phyloP scores from a whole-genome alignment of 2,888 invertebrate genomes.

The Sarcophaga rosellei region DNA sequence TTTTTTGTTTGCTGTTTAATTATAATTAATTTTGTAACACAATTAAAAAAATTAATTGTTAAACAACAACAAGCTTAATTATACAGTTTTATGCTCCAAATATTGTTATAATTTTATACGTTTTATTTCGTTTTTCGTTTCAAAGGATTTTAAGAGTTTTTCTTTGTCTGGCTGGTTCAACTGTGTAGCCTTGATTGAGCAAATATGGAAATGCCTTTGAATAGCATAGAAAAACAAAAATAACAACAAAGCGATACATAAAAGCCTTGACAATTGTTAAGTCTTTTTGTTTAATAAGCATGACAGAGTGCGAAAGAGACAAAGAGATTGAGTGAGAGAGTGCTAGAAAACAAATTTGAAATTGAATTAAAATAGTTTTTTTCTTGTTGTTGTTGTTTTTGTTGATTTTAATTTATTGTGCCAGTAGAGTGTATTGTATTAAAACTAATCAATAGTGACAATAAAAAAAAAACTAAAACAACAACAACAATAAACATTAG shows the following conservation, averaged over 20 bases:
- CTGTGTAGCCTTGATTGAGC: neutral
- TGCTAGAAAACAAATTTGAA: neutral
- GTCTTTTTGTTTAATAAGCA: slow-evolving; percentile 13
- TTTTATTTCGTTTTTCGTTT: neutral
- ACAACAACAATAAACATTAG: slow-evolving; percentile 9
- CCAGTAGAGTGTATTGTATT: neutral
- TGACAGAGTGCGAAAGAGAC: neutral
- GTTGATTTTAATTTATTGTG: slow-evolving; percentile 12
- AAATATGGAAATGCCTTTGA: neutral
- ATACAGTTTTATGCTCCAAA: slow-evolving; percentile 29
- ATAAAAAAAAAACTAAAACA: slow-evolving; percentile 30
- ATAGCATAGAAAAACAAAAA: neutral
- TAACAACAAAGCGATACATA: neutral
- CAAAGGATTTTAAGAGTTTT: neutral
- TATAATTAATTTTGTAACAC: neutral
- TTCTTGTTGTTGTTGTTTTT: neutral
- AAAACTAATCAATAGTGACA: slow-evolving; percentile 57
- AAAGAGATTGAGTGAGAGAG: neutral
- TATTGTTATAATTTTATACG: neutral
- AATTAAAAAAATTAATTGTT: neutral
- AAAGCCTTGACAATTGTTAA: slow-evolving; percentile 17
- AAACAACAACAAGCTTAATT: slow-evolving; percentile 12
- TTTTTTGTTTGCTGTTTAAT: neutral
- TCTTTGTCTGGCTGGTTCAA: neutral
- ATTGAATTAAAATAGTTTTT: neutral